These are phyloP conservation scores for Drosophila paranaensis DNA, from an alignment of 2,888 invertebrate genomes.

Conservation along the genomic window DNA sequence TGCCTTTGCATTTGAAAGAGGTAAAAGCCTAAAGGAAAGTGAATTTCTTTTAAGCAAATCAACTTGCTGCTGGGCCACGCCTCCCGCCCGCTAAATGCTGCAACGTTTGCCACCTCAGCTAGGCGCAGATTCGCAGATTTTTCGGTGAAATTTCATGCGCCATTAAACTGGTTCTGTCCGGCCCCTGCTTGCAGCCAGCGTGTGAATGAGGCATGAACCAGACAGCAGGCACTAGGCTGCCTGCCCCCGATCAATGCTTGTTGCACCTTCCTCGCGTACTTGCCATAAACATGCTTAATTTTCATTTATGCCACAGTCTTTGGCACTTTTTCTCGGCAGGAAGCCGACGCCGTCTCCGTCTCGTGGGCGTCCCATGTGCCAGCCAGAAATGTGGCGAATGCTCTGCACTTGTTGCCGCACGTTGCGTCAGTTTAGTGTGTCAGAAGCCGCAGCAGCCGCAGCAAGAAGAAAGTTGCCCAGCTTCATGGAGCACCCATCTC, in stretches of 20 bases:
- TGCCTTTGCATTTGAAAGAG: conserved; percentile 58
- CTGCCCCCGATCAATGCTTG: conserved; percentile 19
- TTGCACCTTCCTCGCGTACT: conserved; percentile 25
- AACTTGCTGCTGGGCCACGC: conserved; percentile 63
- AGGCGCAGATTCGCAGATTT: conserved; percentile 75
- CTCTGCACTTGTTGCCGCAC: conserved; percentile 76
- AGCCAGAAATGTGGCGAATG: conserved; percentile 30
- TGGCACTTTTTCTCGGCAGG: conserved; percentile 63
- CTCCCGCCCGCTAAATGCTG: conserved; percentile 23
- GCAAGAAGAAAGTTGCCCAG: conserved; percentile 76
- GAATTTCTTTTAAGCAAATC: conserved; percentile 81
- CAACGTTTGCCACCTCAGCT: conserved; percentile 54
- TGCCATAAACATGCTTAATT: conserved; percentile 73
- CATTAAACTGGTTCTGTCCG: conserved; percentile 80
- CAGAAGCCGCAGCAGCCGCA: conserved; percentile 62
- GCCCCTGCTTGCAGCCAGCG: conserved; percentile 35
- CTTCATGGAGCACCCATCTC: conserved; percentile 9
- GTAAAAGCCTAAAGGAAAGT: conserved; percentile 77
- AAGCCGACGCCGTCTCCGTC: conserved; percentile 48
- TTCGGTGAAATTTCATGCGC: conserved; percentile 79
- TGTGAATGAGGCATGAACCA: conserved; percentile 60
- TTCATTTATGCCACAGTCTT: conserved; percentile 68
- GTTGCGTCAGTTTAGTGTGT: conserved; percentile 81
- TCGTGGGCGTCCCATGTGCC: conserved; percentile 68
- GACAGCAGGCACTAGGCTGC: conserved; percentile 5